Conservation (phyloP, 2,113 vertebrate species). For the Ornithorhynchus anatinus region DNA sequence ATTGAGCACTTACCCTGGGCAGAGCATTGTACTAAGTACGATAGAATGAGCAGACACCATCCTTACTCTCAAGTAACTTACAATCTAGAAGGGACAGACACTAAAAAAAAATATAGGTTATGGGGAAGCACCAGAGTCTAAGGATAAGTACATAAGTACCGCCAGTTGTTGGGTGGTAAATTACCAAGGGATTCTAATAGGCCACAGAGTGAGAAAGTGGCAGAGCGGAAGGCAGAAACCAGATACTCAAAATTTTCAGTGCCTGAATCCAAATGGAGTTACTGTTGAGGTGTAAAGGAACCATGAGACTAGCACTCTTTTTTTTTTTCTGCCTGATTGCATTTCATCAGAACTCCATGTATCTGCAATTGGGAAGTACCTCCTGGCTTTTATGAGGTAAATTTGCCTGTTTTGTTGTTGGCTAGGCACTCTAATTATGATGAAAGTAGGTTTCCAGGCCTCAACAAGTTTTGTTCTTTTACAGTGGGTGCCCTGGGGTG, state of each 20-base stretch:
- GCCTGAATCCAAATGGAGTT: neutral
- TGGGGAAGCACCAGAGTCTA: no score
- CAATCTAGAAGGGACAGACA: no score
- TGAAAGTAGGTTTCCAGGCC: constrained; percentile 29
- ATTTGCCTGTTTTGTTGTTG: neutral
- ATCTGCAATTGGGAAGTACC: neutral
- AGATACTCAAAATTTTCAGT: neutral
- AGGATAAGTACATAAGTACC: no score
- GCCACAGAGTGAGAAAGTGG: no score
- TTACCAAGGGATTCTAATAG: no score
- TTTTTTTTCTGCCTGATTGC: neutral
- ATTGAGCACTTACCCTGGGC: no score
- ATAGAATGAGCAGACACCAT: no score
- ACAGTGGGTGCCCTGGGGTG: neutral
- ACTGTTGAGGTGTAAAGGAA: neutral
- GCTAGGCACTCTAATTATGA: constrained; percentile 21
- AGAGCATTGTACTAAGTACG: no score
- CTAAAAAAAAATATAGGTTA: no score
- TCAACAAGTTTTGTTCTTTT: constrained; percentile 19
- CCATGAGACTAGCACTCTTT: neutral
- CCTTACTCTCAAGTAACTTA: no score
- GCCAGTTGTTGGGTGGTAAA: no score
- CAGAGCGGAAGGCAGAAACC: neutral
- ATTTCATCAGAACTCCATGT: neutral
- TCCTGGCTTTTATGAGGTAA: neutral